Percentiles rank a stretch among this genome's conserved stretches.
Evolutionary conservation across 2,113 vertebrate species (phyloP).

Genomic region (Pandion haliaetus): DNA sequence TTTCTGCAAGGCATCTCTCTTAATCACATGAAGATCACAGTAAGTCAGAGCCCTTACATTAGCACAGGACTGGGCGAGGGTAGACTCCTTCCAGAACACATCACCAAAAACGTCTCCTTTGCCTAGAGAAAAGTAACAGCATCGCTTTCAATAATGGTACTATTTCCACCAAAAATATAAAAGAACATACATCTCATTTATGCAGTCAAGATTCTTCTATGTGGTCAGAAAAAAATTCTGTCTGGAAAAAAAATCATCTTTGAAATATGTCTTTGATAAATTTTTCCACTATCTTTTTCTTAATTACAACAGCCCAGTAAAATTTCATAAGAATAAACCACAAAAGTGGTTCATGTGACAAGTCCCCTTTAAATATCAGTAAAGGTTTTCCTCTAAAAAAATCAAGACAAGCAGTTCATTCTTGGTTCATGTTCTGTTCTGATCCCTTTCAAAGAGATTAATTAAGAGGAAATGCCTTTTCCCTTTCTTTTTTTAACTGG

Average conservation of each 20-base stretch:
- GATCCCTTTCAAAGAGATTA: background rate
- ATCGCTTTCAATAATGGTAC: background rate
- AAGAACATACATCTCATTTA: background rate
- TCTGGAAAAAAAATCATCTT: background rate
- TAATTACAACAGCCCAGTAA: background rate
- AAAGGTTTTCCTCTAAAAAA: background rate
- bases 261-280: background rate
- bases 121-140: slow-evolving; percentile 70
- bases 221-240: background rate
- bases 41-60: slow-evolving; percentile 95
- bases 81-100: slow-evolving; percentile 95
- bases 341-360: background rate
- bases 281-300: background rate
- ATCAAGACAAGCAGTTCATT: background rate
- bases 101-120: slow-evolving; percentile 98
- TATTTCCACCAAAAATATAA: background rate
- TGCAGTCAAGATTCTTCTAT: background rate
- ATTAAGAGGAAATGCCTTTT: background rate
- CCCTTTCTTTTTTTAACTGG: background rate
- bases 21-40: slow-evolving; percentile 96
- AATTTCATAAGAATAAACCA: background rate
- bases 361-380: background rate
- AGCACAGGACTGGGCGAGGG: slow-evolving; percentile 91
- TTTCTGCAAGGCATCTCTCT: slow-evolving; percentile 93
- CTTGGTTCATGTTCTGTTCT: background rate